phyloP scores from a whole-genome alignment of 2,888 invertebrate genomes.

The Pardosa pseudoannulata region DNA sequence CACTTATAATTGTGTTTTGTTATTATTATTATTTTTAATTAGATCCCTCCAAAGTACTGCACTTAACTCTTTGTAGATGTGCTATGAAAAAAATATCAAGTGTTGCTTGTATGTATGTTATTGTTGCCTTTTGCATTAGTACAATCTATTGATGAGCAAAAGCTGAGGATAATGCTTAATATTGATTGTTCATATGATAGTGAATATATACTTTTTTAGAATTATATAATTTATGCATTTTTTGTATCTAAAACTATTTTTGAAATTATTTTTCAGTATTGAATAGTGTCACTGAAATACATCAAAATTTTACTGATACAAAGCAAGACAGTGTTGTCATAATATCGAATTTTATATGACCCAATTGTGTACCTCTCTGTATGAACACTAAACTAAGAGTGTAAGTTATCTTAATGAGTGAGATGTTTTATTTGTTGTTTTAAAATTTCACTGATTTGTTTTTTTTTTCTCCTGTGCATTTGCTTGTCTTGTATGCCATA shows the following conservation, averaged over 20 bases:
- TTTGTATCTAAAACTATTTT: neutral
- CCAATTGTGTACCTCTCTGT: neutral
- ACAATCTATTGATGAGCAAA: constrained; percentile 40
- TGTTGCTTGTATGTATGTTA: constrained; percentile 34
- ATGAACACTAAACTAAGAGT: neutral
- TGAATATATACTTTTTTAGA: neutral
- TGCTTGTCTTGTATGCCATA: neutral
- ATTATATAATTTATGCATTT: no score
- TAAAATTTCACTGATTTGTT: neutral
- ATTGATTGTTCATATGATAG: constrained; percentile 16
- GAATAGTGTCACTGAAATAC: neutral
- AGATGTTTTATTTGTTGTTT: neutral
- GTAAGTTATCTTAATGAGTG: neutral
- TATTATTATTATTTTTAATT: neutral
- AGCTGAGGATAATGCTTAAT: constrained; percentile 25
- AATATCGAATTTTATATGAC: neutral
- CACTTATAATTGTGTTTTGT: neutral
- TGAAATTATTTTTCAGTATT: neutral
- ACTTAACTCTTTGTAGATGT: neutral
- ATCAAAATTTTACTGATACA: neutral
- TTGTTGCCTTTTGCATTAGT: constrained; percentile 51
- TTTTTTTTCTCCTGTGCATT: neutral
- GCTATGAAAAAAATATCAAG: neutral
- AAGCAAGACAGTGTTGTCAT: neutral
- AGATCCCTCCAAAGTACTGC: neutral